Conservation (phyloP, 2,888 invertebrate species). For the Iselma pallidipennis region DNA sequence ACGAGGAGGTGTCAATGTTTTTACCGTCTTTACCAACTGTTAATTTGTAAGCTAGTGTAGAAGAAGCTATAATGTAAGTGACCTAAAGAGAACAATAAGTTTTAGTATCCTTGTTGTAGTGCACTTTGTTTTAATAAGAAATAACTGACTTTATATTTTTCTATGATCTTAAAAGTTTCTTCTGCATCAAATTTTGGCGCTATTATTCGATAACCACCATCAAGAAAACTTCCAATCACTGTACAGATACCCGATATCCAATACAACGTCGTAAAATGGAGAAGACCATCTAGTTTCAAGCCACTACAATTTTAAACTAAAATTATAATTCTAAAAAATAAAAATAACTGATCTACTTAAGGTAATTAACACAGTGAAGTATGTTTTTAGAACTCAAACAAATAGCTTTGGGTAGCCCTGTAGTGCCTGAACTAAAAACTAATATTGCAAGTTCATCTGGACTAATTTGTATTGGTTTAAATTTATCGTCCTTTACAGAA, state of each 20-base stretch:
- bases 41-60: no score
- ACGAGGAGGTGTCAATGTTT: no score
- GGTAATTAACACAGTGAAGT: constrained; percentile 3
- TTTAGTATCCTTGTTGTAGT: background rate
- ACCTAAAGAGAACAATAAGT: background rate
- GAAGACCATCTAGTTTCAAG: background rate
- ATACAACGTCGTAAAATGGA: constrained; percentile 36
- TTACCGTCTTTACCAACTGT: no score
- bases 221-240: constrained; percentile 26
- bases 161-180: constrained; percentile 28
- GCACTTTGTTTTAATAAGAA: background rate
- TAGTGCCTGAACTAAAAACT: constrained; percentile 49
- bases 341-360: background rate
- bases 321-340: no score
- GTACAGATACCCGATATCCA: constrained; percentile 42
- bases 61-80: no score
- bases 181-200: constrained; percentile 30
- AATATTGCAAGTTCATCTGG: constrained; percentile 36
- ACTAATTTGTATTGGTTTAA: constrained; percentile 15
- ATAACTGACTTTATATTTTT: constrained; percentile 35
- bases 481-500: constrained; percentile 16
- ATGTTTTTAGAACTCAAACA: constrained; percentile 34
- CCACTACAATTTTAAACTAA: no score
- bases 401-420: constrained; percentile 46
- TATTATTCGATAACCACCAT: constrained; percentile 34